Base-by-base conservation (phyloP, 2,888 invertebrate species). In the Chirona hameri region DNA sequence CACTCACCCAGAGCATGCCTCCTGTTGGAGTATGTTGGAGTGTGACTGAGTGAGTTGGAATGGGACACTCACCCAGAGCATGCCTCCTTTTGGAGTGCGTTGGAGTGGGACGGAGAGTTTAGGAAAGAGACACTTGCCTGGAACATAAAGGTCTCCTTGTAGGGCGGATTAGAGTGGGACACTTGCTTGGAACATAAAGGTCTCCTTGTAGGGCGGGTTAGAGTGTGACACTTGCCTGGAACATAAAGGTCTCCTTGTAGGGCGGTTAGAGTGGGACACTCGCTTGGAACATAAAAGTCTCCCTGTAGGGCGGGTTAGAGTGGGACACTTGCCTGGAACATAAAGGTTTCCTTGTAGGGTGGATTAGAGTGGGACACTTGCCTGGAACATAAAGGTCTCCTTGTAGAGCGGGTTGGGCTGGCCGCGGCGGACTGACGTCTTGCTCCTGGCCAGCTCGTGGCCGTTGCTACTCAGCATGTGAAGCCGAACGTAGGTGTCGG, bases 361-460 rank as follows among this genome's bases (percentile, higher is more conserved):
- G 39, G 39, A 7, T 39, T 39, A 7, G 7, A 39, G 7, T 39
- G 39, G 39, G 7, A 39, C 7, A 85, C 87, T 87, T 88, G 94
- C 95, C 91, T 97, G 97, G 89, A 97, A 98, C 89, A 97, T 94
- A 88, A 98, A 98, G 5, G 96, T 95, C 89, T 98, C 97, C 89
- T 97, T 97, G 88, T 96, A 98, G 21, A 97, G 91, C 69, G 97
- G 97, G 91, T 97, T 97, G 81, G 97, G 97, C 89, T 97, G 97
- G 21, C 96, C 96, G 82, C 97, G 91, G 85, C 96, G 90, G 24
- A 97, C 93, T 82, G 96, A 95, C 65, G 97, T 97, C 90, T 98
- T 98, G 88, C 95, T 94, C 85, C 95, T 92, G 0, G 95, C 95
- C 90, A 98, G 93, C 89, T 97, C 97, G 89, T 96, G 95, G 29